Evolutionary conservation across 2,113 vertebrate genomes (phyloP), one percentile per base, ranked within the genome.

Genomic region (Nycticorax nycticorax): DNA sequence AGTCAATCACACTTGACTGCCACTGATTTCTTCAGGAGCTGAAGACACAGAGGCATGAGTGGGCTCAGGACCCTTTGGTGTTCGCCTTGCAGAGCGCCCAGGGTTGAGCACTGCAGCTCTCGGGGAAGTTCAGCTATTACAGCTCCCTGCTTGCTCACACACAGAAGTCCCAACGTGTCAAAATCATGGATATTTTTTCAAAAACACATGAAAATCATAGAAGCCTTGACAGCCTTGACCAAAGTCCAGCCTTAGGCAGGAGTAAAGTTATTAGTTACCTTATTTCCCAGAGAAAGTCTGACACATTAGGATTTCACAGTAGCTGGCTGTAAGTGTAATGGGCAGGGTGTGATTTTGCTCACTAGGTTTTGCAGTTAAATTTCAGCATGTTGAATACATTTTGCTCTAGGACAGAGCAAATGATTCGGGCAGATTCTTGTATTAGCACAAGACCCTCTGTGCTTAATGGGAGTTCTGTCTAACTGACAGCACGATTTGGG

Each of bases 221-320:
- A 59, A 92, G 30, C 74, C 89, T 89, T 96, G 95, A 97, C 97
- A 97, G 93, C 87, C 91, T 92, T 95, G 96, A 97, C 97, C 97
- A 97, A 97, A 97, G 96, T 90, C 96, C 97, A 96, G 96, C 96
- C 97, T 96, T 94, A 97, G 96, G 97, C 96, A 97, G 87, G 67
- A 97, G 81, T 80, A 96, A 97, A 97, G 87, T 97, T 97, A 97
- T 97, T 97, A 97, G 94, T 85, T 96, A 21, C 94, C 94, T 96
- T 56, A 95, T 94, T 97, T 95, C 89, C 93, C 48, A 20, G 96
- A 85, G 91, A 89, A 95, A 94, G 91, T 53, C 94, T 97, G 95
- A 97, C 96, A 97, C 95, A 95, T 97, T 96, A 97, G 95, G 93
- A 95, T 97, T 94, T 97, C 97, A 97, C 55, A 94, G 94, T 52